phyloP scores from a whole-genome alignment of 2,888 invertebrate species.

The Drosophila cracens region DNA sequence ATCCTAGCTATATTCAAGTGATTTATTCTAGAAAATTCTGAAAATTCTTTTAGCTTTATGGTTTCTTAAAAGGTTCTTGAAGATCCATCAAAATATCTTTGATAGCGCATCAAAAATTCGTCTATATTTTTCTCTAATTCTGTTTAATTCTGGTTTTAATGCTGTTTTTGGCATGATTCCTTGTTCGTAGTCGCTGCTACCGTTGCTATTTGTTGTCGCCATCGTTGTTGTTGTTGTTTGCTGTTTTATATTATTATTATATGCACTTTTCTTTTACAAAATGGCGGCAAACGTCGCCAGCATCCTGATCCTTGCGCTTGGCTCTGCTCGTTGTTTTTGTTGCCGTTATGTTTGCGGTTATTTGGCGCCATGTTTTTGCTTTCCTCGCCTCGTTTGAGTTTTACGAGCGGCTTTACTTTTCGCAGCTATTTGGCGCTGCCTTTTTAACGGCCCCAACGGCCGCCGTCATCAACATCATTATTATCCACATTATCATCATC shows the following conservation, averaged over 20 bases:
- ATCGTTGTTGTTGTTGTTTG: conserved; percentile 42
- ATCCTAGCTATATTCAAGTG: not conserved
- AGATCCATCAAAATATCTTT: not conserved
- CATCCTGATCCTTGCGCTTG: conserved; percentile 53
- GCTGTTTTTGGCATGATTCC: conserved; percentile 60
- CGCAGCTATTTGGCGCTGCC: conserved; percentile 78
- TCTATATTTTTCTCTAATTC: not conserved
- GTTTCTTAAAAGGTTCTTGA: not conserved
- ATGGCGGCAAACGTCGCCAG: conserved; percentile 79
- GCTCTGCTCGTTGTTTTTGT: conserved; percentile 38
- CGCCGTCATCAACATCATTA: conserved; percentile 26
- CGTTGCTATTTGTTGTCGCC: conserved; percentile 21
- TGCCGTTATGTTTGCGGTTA: conserved; percentile 81
- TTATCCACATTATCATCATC: conserved; percentile 13
- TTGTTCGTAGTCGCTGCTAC: conserved; percentile 23
- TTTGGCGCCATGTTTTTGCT: conserved; percentile 81
- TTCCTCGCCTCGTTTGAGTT: conserved; percentile 79
- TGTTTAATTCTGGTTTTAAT: conserved; percentile 53
- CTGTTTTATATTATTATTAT: conserved; percentile 75
- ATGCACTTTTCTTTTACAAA: conserved; percentile 81
- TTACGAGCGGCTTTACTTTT: conserved; percentile 80
- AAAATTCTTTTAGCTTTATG: not conserved
- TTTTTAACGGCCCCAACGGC: conserved; percentile 69
- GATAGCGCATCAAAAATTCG: conserved; percentile 30
- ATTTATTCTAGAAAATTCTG: not conserved